Percentiles rank a stretch among this genome's conserved stretches.
These are phyloP conservation scores for Pyrrhosoma nymphula DNA, from an alignment of 2,888 invertebrate species.

Conservation along the genomic window DNA sequence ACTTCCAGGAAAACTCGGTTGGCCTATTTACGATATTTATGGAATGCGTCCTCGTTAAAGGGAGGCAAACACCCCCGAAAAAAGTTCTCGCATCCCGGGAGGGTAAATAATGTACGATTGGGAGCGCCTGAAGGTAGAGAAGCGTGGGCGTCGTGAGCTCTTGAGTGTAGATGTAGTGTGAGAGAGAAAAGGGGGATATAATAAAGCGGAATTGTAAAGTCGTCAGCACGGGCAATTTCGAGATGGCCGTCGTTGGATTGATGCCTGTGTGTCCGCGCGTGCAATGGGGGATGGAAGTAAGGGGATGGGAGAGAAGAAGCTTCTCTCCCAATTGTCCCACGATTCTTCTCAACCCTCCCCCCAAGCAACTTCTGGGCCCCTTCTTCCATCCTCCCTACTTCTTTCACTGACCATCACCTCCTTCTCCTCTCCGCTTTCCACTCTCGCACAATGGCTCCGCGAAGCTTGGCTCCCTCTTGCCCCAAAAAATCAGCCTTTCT, in stretches of 20 bases:
- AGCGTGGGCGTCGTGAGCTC: background rate
- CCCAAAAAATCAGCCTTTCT: slow-evolving; percentile 5
- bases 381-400: background rate
- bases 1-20: slow-evolving; percentile 1
- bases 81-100: background rate
- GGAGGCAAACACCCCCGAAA: background rate
- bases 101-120: slow-evolving; percentile 4
- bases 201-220: background rate
- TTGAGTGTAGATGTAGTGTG: background rate
- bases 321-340: background rate
- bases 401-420: background rate
- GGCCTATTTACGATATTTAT: slow-evolving; percentile 30
- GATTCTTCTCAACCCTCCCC: background rate
- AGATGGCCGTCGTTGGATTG: background rate
- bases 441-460: background rate
- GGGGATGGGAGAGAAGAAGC: background rate
- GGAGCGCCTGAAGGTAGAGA: background rate
- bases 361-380: background rate
- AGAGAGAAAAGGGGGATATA: background rate
- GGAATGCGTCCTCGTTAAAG: slow-evolving; percentile 10
- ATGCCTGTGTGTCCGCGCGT: background rate
- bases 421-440: background rate
- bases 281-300: background rate
- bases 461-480: background rate
- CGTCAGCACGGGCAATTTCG: background rate